Evolutionary conservation across 2,113 vertebrate genomes (phyloP).

Genomic region (Tachycineta bicolor): DNA sequence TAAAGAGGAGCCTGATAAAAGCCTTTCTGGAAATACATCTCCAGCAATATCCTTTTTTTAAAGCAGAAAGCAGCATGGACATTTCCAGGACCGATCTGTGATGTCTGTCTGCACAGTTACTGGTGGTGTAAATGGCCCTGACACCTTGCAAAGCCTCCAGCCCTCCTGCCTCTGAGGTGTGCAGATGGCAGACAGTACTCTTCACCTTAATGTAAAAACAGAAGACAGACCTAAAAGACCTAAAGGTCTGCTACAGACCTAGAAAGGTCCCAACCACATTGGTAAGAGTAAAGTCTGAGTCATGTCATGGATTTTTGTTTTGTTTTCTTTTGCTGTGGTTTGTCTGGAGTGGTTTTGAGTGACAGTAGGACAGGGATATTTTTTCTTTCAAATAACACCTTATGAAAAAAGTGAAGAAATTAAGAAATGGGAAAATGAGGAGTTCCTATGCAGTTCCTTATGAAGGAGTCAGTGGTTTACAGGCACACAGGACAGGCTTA

Average conservation of each 20-base stretch:
- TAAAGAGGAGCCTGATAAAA: not conserved
- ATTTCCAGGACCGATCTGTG: not conserved
- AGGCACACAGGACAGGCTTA: not conserved
- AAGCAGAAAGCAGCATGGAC: not conserved
- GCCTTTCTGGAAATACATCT: not conserved
- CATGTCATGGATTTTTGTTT: not conserved
- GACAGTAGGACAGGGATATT: not conserved
- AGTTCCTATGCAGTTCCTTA: not conserved
- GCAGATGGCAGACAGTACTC: not conserved
- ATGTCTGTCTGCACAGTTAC: not conserved
- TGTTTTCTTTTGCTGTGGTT: not conserved
- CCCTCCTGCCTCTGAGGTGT: not conserved
- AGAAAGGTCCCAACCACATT: not conserved
- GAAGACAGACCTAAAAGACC: not conserved
- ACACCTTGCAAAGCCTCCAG: not conserved
- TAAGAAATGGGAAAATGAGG: conserved; percentile 17
- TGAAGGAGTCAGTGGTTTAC: not conserved
- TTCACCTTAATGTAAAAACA: not conserved
- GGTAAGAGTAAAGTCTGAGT: not conserved
- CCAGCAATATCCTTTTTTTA: not conserved
- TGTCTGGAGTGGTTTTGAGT: not conserved
- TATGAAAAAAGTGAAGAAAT: not conserved
- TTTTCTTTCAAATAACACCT: not conserved
- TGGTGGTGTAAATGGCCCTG: not conserved
- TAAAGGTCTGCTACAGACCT: not conserved